Percentiles rank a stretch among this genome's conserved stretches.
These are phyloP conservation scores for Eudyptes chrysolophus DNA, from an alignment of 2,113 vertebrate genomes.

Conservation along the genomic window DNA sequence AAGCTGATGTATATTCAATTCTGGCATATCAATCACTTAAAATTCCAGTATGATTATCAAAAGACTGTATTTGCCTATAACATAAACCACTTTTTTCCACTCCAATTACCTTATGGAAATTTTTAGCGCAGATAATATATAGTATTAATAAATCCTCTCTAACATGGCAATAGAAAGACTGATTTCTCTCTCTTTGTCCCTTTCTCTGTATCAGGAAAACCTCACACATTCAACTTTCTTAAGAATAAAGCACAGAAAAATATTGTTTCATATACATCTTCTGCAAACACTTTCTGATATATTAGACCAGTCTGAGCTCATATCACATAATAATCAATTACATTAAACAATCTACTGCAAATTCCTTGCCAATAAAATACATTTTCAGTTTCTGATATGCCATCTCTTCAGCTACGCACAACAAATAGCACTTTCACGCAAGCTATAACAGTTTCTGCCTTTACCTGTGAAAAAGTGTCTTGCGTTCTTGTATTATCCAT, in stretches of 20 bases:
- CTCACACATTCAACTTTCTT: background rate
- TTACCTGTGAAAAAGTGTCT: constrained; percentile 63
- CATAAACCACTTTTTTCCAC: background rate
- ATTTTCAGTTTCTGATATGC: background rate
- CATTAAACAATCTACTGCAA: background rate
- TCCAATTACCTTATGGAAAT: constrained; percentile 51
- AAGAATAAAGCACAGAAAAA: background rate
- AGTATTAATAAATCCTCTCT: constrained; percentile 21
- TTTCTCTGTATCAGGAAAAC: background rate
- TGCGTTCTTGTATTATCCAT: background rate
- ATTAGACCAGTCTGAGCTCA: background rate
- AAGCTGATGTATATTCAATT: background rate
- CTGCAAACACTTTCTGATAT: background rate
- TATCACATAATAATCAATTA: background rate
- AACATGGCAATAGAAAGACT: background rate
- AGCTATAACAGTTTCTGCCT: background rate
- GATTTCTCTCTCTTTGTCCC: background rate
- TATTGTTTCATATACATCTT: background rate
- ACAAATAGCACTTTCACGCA: background rate
- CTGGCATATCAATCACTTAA: background rate
- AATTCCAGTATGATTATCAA: background rate
- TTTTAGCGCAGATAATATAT: background rate
- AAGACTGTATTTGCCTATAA: background rate
- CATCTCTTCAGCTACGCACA: background rate
- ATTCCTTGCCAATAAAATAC: background rate